Evolutionary conservation across 2,113 vertebrate species (phyloP).

Genomic region (Ahaetulla prasina): DNA sequence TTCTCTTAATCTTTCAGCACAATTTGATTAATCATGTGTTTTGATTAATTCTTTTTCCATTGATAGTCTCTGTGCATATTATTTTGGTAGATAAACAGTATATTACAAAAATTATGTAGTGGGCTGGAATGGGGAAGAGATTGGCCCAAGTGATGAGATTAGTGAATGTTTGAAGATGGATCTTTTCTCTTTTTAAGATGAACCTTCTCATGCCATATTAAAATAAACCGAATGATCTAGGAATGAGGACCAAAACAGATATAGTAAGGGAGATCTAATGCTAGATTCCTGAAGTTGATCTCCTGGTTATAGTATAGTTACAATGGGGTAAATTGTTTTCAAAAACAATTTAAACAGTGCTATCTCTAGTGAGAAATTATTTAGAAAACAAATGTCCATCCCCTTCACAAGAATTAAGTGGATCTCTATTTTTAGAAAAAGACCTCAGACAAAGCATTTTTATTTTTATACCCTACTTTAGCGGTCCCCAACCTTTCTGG

Average conservation of each 20-base stretch:
- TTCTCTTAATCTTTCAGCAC: not conserved
- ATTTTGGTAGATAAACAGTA: not conserved
- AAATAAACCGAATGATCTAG: not conserved
- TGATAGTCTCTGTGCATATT: not conserved
- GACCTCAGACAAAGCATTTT: not conserved
- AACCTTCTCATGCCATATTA: not conserved
- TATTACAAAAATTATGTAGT: not conserved
- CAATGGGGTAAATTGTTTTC: not conserved
- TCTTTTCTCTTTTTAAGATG: not conserved
- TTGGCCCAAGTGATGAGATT: not conserved
- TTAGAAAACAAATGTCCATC: not conserved
- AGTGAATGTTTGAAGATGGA: not conserved
- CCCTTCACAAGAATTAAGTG: not conserved
- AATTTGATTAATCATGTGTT: not conserved
- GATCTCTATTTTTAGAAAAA: not conserved
- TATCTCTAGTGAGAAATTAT: not conserved
- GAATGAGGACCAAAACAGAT: not conserved
- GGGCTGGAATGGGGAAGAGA: not conserved
- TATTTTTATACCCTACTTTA: not conserved
- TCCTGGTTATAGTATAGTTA: not conserved
- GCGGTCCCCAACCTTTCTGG: not conserved
- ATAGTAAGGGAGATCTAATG: not conserved
- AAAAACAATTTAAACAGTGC: not conserved
- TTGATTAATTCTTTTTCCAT: not conserved
- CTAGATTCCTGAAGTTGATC: not conserved